These are phyloP conservation scores for Phyllopteryx taeniolatus DNA, from an alignment of 2,113 vertebrate species.

Conservation along the genomic window DNA sequence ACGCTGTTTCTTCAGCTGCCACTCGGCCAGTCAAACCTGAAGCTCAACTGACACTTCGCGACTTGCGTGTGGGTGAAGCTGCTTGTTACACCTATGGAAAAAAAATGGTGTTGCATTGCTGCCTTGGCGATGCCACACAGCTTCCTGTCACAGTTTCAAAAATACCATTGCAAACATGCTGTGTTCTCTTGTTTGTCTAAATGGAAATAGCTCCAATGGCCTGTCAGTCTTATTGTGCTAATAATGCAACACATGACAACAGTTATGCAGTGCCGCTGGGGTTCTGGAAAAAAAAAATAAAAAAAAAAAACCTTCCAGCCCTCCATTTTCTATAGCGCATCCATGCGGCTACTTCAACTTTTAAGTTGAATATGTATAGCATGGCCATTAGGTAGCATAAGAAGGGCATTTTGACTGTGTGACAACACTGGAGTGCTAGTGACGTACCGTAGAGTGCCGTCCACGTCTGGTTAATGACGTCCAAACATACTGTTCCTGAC, in stretches of 20 bases:
- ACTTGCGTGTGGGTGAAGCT: not conserved
- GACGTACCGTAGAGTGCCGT: constrained; percentile 95
- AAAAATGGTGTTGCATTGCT: not conserved
- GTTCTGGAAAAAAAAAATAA: no score
- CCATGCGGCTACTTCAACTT: not conserved
- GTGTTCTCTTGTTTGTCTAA: no score
- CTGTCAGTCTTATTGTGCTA: no score
- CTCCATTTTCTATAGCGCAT: no score
- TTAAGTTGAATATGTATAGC: not conserved
- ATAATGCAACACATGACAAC: no score
- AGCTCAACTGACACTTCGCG: not conserved
- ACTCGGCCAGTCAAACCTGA: not conserved
- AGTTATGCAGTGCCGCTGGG: no score
- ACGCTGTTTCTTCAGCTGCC: not conserved
- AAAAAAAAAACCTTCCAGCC: no score
- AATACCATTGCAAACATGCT: no score
- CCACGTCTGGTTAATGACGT: constrained; percentile 99
- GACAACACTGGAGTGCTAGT: not conserved
- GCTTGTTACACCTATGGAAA: not conserved
- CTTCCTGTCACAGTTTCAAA: not conserved
- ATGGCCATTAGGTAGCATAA: not conserved
- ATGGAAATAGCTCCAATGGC: no score
- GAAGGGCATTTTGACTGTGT: not conserved
- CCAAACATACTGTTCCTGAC: constrained; percentile 99
- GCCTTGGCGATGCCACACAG: not conserved